A percentile compares a stretch with the other conserved stretches of the same genome.
These are phyloP conservation scores for Grus americana DNA, from an alignment of 2,113 vertebrate species.

Conservation along the genomic window DNA sequence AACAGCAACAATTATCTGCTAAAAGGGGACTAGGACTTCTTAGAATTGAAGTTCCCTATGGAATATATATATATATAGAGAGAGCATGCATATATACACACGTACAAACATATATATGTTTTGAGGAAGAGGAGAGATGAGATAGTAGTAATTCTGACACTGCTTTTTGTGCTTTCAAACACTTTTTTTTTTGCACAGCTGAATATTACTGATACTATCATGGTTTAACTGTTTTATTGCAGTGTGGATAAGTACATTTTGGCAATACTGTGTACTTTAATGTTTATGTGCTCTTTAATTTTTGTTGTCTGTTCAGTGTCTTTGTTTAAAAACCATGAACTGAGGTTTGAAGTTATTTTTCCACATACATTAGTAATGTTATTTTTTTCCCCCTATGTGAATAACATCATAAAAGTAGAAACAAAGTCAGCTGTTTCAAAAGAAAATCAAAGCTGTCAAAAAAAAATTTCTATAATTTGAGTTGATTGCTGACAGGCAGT, in stretches of 20 bases:
- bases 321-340: not conserved
- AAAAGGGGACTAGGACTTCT: not conserved
- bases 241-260: not conserved
- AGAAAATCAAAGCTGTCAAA: not conserved
- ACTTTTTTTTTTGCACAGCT: not conserved
- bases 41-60: not conserved
- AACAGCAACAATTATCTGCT: slow-evolving; percentile 30
- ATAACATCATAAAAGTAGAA: not conserved
- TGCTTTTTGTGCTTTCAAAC: not conserved
- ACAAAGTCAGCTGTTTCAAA: not conserved
- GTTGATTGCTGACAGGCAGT: not conserved
- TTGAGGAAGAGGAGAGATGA: not conserved
- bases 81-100: not conserved
- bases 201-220: not conserved
- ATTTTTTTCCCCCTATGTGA: not conserved
- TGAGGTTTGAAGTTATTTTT: not conserved
- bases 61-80: not conserved
- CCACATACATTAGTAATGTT: not conserved
- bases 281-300: not conserved
- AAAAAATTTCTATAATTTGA: not conserved
- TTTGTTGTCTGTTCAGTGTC: not conserved
- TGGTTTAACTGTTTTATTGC: not conserved
- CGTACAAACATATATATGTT: not conserved
- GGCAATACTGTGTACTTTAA: not conserved
- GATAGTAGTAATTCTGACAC: not conserved